Percentiles rank a stretch among this genome's conserved stretches.
These are phyloP conservation scores for Anguilla japonica DNA, from an alignment of 2,113 vertebrate genomes.

Conservation along the genomic window DNA sequence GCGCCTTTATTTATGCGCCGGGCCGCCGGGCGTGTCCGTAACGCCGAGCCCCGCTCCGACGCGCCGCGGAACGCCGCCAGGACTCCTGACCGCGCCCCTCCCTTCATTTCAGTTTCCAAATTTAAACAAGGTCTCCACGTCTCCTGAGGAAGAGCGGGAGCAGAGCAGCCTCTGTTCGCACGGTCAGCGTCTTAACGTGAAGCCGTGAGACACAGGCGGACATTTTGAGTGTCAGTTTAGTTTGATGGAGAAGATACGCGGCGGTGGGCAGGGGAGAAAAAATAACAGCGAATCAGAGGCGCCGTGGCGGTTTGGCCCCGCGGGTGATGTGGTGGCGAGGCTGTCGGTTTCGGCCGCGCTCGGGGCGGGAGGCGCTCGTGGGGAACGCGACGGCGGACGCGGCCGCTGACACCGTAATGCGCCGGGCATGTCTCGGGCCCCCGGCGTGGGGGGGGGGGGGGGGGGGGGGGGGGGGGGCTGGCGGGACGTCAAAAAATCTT, in stretches of 20 bases:
- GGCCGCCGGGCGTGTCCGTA: not conserved
- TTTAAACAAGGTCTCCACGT: not conserved
- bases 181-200: not conserved
- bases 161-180: not conserved
- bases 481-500: not conserved
- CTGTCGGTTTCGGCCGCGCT: not conserved
- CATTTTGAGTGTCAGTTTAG: not conserved
- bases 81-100: not conserved
- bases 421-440: constrained; percentile 61
- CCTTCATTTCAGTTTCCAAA: not conserved
- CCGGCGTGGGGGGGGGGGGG: constrained; percentile 1
- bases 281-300: not conserved
- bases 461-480: too few relatives aligned
- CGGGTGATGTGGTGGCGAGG: not conserved
- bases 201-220: not conserved
- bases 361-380: constrained; percentile 19
- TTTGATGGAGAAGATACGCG: not conserved
- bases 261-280: too few relatives aligned
- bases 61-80: not conserved
- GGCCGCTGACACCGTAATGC: constrained; percentile 69
- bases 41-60: not conserved
- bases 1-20: not conserved
- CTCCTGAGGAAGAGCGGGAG: not conserved
- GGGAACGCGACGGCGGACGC: constrained; percentile 58
- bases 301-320: not conserved